phyloP scores from a whole-genome alignment of 64 coral and sea anemone species.

The Dendronephthya gigantea region DNA sequence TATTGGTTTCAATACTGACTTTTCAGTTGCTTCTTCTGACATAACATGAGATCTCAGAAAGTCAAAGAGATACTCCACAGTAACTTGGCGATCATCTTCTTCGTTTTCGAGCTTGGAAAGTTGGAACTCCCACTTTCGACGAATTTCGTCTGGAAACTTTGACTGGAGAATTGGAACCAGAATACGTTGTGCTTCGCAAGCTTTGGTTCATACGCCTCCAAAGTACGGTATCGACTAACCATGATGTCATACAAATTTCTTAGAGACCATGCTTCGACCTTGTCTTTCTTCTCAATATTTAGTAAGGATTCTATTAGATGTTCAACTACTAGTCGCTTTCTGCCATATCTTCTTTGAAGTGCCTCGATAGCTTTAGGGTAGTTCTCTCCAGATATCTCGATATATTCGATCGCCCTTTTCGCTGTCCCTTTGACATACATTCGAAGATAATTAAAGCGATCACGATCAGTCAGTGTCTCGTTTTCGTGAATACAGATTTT shows the following conservation, averaged over 20 bases:
- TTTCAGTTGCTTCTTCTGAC: conserved; percentile 30
- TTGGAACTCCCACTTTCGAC: conserved; percentile 16
- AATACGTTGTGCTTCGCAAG: not conserved
- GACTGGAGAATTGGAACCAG: conserved; percentile 16
- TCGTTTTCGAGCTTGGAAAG: conserved; percentile 23
- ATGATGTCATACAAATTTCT: not conserved
- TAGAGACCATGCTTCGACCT: not conserved
- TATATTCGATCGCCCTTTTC: conserved; percentile 8
- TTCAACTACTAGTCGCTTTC: not conserved
- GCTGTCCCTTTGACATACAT: conserved; percentile 19
- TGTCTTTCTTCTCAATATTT: not conserved
- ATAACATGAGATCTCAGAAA: conserved; percentile 25
- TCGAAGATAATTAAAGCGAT: conserved; percentile 15
- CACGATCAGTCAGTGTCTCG: not conserved
- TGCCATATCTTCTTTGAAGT: not conserved
- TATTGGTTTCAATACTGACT: too few species aligned
- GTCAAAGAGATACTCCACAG: conserved; percentile 17
- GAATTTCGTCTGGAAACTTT: not conserved
- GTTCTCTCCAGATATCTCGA: not conserved
- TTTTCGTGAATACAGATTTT: conserved; percentile 25
- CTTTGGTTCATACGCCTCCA: conserved; percentile 4
- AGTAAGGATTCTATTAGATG: not conserved
- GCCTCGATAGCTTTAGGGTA: conserved; percentile 1
- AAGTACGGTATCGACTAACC: not conserved
- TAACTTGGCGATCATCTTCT: not conserved